Conservation (phyloP, 1,140 invertebrate species). For the Cotesia glomerata region DNA sequence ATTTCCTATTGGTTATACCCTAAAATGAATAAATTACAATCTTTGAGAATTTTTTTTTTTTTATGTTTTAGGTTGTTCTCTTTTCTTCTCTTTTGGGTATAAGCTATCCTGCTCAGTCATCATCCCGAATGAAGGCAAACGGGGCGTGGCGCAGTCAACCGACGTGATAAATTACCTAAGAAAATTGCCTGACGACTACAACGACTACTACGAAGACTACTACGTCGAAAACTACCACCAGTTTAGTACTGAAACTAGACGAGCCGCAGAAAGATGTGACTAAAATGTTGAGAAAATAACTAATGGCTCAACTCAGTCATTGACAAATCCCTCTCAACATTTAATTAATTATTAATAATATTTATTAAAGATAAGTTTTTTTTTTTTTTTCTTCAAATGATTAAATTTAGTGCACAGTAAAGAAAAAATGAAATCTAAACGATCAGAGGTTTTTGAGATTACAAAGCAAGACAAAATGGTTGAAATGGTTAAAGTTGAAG, state of each 20-base stretch:
- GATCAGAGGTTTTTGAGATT: neutral
- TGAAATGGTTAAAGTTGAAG: neutral
- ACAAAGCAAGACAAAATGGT: neutral
- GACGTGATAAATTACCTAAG: conserved; percentile 31
- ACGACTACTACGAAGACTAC: conserved; percentile 14
- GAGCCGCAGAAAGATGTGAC: conserved; percentile 9
- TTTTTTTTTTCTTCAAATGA: no score
- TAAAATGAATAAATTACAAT: conserved; percentile 36
- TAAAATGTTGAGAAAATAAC: conserved; percentile 9
- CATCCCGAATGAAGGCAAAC: conserved; percentile 23
- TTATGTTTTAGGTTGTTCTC: neutral
- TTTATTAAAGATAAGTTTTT: no score
- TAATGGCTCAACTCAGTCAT: conserved; percentile 3
- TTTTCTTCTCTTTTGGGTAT: neutral
- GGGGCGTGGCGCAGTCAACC: conserved; percentile 27
- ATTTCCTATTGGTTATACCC: conserved; percentile 9
- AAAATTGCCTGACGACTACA: conserved; percentile 26
- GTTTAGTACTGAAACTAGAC: neutral
- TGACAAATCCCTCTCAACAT: neutral
- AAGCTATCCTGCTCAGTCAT: conserved; percentile 20
- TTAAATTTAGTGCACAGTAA: no score
- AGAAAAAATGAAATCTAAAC: neutral
- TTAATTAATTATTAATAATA: neutral
- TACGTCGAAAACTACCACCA: conserved; percentile 11
- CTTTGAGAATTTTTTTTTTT: conserved; percentile 9